These are phyloP conservation scores for Conops quadrifasciatus DNA, from an alignment of 2,888 invertebrate genomes.

Conservation along the genomic window DNA sequence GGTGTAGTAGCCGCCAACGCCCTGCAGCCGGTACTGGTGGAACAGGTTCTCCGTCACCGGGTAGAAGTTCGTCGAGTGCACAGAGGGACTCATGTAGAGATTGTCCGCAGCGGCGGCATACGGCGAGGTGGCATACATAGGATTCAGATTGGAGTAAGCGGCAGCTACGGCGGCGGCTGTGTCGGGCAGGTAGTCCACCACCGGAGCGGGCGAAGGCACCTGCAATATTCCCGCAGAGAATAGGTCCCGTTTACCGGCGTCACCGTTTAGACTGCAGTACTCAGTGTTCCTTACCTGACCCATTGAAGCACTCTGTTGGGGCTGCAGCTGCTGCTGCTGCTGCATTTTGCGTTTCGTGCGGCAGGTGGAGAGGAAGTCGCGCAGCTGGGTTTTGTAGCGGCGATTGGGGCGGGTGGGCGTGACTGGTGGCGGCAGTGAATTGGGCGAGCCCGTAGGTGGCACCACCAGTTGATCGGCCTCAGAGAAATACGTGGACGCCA, in stretches of 20 bases:
- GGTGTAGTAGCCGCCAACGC: slow-evolving; percentile 78
- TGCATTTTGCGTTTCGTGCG: slow-evolving; percentile 79
- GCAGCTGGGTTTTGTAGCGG: slow-evolving; percentile 91
- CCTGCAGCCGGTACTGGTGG: slow-evolving; percentile 88
- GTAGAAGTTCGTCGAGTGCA: slow-evolving; percentile 77
- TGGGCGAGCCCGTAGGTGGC: slow-evolving; percentile 68
- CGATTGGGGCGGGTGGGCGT: slow-evolving; percentile 84
- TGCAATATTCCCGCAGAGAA: slow-evolving; percentile 28
- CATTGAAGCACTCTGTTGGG: slow-evolving; percentile 57
- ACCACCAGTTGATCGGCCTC: slow-evolving; percentile 82
- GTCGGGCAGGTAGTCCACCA: slow-evolving; percentile 66
- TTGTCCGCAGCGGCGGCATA: slow-evolving; percentile 76
- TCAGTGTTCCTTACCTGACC: slow-evolving; percentile 64
- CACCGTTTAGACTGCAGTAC: background rate
- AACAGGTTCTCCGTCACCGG: slow-evolving; percentile 86
- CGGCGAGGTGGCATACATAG: slow-evolving; percentile 78
- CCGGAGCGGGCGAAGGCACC: slow-evolving; percentile 61
- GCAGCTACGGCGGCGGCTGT: slow-evolving; percentile 72
- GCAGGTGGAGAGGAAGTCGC: slow-evolving; percentile 93
- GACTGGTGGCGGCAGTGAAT: slow-evolving; percentile 69
- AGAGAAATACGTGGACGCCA: slow-evolving; percentile 90
- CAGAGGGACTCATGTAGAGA: slow-evolving; percentile 66
- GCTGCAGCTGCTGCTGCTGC: slow-evolving; percentile 63
- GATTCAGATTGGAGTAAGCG: slow-evolving; percentile 82
- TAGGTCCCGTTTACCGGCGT: background rate